A percentile compares a stretch with the other conserved stretches of the same genome.
These are phyloP conservation scores for Ptilodon capucinus DNA, from an alignment of 2,888 invertebrate species.

Conservation along the genomic window DNA sequence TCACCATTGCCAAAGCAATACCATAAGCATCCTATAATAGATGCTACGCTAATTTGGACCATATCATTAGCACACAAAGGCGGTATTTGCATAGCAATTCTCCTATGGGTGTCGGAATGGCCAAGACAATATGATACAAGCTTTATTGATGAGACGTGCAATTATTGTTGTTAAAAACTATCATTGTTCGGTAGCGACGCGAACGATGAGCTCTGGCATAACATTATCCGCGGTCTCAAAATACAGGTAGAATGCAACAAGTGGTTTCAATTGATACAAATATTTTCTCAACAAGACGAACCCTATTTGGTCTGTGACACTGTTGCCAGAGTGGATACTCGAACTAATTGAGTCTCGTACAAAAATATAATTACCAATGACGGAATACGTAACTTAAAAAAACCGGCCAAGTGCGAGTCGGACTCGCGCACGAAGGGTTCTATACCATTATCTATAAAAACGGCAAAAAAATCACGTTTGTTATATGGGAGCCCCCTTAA, in stretches of 20 bases:
- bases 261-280: not conserved
- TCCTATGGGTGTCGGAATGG: not conserved
- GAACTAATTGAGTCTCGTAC: too few species aligned
- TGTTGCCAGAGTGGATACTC: too few species aligned
- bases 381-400: too few species aligned
- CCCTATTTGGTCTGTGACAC: not conserved
- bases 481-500: too few species aligned
- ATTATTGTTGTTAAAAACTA: conserved; percentile 25
- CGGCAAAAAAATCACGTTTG: too few species aligned
- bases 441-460: too few species aligned
- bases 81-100: not conserved
- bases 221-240: not conserved
- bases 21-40: too few species aligned
- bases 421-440: too few species aligned
- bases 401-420: too few species aligned
- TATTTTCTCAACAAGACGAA: not conserved
- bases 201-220: conserved; percentile 1
- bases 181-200: conserved; percentile 14
- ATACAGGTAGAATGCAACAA: not conserved
- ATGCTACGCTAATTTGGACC: not conserved
- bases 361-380: too few species aligned
- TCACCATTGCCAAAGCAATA: conserved; percentile 11
- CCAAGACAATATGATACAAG: not conserved
- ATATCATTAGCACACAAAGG: not conserved
- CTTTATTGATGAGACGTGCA: conserved; percentile 18